Conservation (phyloP, 2,888 invertebrate species). For the Amphipyra berbera region DNA sequence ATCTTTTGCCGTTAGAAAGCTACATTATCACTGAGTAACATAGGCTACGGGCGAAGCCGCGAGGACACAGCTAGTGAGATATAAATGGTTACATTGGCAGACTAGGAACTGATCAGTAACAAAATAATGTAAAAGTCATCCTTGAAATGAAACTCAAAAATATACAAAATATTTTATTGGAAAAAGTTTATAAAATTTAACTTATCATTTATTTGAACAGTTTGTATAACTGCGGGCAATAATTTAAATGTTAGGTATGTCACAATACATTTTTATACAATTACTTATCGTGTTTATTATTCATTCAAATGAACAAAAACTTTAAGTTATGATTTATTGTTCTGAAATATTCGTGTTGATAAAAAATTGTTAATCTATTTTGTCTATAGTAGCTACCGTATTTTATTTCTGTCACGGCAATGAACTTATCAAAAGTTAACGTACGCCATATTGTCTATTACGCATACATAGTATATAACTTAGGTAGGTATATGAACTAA, state of each 20-base stretch:
- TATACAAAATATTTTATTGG: slow-evolving; percentile 36
- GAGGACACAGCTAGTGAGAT: too few species aligned
- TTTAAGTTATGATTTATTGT: too few species aligned
- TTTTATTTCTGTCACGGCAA: neutral
- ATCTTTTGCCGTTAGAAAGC: too few species aligned
- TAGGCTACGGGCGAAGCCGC: too few species aligned
- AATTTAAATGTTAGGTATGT: neutral
- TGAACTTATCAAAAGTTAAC: neutral
- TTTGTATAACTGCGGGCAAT: neutral
- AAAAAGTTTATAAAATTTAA: slow-evolving; percentile 20
- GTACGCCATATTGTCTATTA: slow-evolving; percentile 1
- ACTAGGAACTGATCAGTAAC: too few species aligned
- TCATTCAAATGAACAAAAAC: neutral
- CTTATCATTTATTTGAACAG: slow-evolving; percentile 10
- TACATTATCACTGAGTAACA: too few species aligned
- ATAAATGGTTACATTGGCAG: too few species aligned
- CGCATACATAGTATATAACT: slow-evolving; percentile 7
- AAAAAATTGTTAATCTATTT: neutral
- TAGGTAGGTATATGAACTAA: too few species aligned
- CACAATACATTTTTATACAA: neutral
- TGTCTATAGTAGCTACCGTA: neutral
- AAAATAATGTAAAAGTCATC: too few species aligned
- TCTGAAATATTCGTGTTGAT: too few species aligned
- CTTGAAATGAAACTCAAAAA: slow-evolving; percentile 13
- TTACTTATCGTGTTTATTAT: neutral